Evolutionary conservation across 2,113 vertebrate species (phyloP).

Genomic region (Synchiropus splendidus): DNA sequence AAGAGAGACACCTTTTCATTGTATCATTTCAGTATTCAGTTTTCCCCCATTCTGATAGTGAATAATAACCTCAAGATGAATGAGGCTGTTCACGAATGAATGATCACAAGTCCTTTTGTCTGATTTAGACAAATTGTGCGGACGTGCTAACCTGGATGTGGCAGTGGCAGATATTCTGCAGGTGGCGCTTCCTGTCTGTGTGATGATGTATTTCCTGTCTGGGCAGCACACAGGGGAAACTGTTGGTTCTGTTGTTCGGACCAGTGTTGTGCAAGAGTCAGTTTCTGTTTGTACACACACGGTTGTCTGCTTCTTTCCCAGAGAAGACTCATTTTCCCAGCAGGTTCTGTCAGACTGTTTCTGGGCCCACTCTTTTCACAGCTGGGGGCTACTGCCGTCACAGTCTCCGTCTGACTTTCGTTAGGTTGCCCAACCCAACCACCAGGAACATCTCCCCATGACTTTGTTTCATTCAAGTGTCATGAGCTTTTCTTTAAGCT

Average conservation of each 20-base stretch:
- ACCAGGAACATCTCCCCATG: no score
- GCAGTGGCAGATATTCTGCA: constrained; percentile 20
- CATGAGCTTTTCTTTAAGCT: no score
- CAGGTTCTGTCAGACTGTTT: constrained; percentile 60
- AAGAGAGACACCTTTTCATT: no score
- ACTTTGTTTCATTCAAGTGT: no score
- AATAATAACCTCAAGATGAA: no score
- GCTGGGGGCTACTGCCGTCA: constrained; percentile 57
- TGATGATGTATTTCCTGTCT: constrained; percentile 42
- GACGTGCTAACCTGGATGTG: not conserved
- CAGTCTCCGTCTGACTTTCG: constrained; percentile 10
- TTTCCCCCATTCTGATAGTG: no score
- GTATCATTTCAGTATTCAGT: no score
- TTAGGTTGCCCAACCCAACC: constrained; percentile 17
- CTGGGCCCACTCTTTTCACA: constrained; percentile 51
- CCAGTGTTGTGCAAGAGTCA: constrained; percentile 12
- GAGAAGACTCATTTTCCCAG: constrained; percentile 58
- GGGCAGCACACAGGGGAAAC: constrained; percentile 23
- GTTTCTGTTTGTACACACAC: constrained; percentile 2
- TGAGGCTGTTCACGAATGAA: no score
- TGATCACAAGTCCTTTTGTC: no score
- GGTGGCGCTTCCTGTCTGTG: constrained; percentile 36
- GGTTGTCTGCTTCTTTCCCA: constrained; percentile 38
- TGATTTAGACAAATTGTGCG: no score
- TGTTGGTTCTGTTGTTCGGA: constrained; percentile 37